Conservation (phyloP, 2,797 vertebrate genomes). For the Protosalanx chinensis region DNA sequence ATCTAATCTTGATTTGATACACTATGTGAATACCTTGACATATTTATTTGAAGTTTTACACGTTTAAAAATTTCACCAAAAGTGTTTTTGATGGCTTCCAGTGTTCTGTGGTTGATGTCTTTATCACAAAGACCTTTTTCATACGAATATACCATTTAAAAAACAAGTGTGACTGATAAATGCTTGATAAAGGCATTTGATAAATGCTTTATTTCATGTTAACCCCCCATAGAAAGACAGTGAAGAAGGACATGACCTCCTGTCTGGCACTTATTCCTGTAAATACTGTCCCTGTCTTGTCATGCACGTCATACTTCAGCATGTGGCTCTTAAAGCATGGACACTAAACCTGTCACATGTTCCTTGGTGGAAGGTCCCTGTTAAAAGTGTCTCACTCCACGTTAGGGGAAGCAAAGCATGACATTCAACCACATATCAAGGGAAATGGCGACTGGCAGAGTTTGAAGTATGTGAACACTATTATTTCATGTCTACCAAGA, state of each 20-base stretch:
- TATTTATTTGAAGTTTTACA: too few species aligned
- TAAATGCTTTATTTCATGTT: too few species aligned
- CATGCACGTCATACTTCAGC: conserved; percentile 47
- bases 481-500: conserved; percentile 45
- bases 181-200: too few species aligned
- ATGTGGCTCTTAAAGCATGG: conserved; percentile 39
- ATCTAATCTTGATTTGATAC: too few species aligned
- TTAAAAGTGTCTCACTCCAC: conserved; percentile 53
- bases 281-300: neutral
- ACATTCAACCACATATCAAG: conserved; percentile 52
- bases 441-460: conserved; percentile 41
- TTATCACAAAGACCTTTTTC: neutral
- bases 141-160: too few species aligned
- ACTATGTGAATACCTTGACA: too few species aligned
- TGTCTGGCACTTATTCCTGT: neutral
- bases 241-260: neutral
- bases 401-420: conserved; percentile 47
- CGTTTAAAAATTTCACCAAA: too few species aligned
- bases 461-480: conserved; percentile 38
- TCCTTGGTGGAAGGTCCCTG: conserved; percentile 25
- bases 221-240: neutral
- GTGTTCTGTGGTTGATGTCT: neutral
- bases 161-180: too few species aligned
- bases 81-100: too few species aligned
- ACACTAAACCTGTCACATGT: conserved; percentile 36